Percentiles rank a stretch among this genome's conserved stretches.
Evolutionary conservation across 1,140 invertebrate genomes (phyloP).

Genomic region (Agraylea sexmaculata): DNA sequence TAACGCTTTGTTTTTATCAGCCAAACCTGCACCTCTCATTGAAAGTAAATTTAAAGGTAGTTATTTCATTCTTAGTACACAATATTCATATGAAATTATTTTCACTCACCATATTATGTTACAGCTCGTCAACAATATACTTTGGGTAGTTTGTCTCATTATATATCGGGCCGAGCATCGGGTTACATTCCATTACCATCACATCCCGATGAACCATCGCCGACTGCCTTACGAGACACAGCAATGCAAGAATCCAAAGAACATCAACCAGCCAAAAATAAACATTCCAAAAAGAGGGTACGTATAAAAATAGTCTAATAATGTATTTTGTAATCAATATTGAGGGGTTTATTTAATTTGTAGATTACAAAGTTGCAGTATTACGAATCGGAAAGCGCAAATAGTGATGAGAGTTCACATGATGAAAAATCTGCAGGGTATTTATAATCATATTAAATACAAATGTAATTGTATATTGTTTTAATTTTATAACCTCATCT

Average conservation of each 20-base stretch:
- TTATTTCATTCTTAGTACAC: constrained; percentile 2
- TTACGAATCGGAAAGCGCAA: too few relatives aligned
- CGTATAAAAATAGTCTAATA: too few relatives aligned
- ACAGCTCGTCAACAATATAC: constrained; percentile 77
- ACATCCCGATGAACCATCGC: constrained; percentile 69
- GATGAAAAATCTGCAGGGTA: too few relatives aligned
- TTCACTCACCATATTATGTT: constrained; percentile 9
- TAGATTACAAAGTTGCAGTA: constrained; percentile 18
- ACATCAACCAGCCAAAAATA: constrained; percentile 3
- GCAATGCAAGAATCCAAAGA: constrained; percentile 20
- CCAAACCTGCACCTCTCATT: constrained; percentile 87
- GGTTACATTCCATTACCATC: constrained; percentile 83
- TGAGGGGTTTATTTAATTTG: not conserved
- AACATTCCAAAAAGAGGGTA: constrained; percentile 2
- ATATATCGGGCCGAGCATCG: constrained; percentile 70
- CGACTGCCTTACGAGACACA: constrained; percentile 68
- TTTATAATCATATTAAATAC: too few relatives aligned
- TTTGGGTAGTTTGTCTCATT: constrained; percentile 90
- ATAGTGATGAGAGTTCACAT: constrained; percentile 17
- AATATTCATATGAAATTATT: not conserved
- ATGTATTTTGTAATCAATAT: too few relatives aligned
- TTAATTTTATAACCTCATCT: too few relatives aligned
- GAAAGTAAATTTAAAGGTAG: constrained; percentile 47
- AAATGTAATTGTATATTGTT: too few relatives aligned
- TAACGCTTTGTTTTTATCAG: constrained; percentile 76